Conservation (phyloP, 1,140 invertebrate genomes). For the Brachionus koreanus region DNA sequence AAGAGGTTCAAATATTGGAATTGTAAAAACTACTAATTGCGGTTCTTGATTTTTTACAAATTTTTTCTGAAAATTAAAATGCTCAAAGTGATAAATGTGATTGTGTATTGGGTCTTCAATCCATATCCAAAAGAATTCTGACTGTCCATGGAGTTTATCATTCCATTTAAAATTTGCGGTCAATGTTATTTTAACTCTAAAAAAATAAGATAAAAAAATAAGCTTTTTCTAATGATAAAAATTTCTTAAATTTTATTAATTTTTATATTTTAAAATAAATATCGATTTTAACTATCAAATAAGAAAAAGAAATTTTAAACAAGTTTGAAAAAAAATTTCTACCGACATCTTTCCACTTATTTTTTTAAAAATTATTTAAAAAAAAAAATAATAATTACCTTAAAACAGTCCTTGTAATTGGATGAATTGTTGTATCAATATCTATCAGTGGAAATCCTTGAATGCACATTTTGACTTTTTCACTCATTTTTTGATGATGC, state of each 20-base stretch:
- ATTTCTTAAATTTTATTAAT: not conserved
- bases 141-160: constrained; percentile 71
- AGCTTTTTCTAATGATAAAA: too few relatives aligned
- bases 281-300: not conserved
- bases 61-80: constrained; percentile 80
- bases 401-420: constrained; percentile 84
- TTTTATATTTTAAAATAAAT: too few relatives aligned
- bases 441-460: constrained; percentile 77
- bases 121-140: constrained; percentile 93
- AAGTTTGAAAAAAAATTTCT: too few relatives aligned
- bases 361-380: too few relatives aligned
- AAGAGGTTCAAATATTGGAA: constrained; percentile 84
- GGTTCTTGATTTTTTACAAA: constrained; percentile 68
- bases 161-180: constrained; percentile 71
- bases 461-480: constrained; percentile 75
- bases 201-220: not conserved
- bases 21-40: constrained; percentile 86
- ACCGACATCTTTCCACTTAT: too few relatives aligned
- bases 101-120: constrained; percentile 90
- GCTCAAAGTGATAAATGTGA: constrained; percentile 91
- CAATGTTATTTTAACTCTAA: constrained; percentile 73
- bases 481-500: constrained; percentile 71
- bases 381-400: constrained; percentile 48
- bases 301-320: not conserved
- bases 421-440: constrained; percentile 79